Evolutionary conservation across 1,140 invertebrate genomes (phyloP).

Genomic region (Cotesia chilonis): DNA sequence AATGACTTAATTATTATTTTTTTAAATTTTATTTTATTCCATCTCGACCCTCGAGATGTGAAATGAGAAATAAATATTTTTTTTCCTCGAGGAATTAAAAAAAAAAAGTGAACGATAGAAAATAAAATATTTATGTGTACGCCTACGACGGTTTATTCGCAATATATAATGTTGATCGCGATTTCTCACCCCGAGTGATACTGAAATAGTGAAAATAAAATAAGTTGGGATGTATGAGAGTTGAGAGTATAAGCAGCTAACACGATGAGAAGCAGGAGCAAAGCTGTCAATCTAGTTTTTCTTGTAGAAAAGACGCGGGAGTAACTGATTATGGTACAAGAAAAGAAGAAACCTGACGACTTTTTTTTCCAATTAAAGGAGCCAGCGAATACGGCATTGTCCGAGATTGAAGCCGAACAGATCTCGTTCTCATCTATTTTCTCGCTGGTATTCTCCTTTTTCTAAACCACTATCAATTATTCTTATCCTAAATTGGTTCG

Average conservation of each 20-base stretch:
- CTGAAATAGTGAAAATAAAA: no score
- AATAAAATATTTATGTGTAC: no score
- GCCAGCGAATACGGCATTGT: constrained; percentile 25
- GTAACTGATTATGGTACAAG: background rate
- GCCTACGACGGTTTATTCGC: no score
- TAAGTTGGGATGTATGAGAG: background rate
- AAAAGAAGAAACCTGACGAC: constrained; percentile 28
- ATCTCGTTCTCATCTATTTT: constrained; percentile 25
- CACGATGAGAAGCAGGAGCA: background rate
- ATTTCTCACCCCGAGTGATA: constrained; percentile 20
- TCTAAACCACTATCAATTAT: constrained; percentile 20
- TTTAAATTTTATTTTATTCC: no score
- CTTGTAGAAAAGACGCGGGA: background rate
- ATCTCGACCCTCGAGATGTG: no score
- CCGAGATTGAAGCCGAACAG: constrained; percentile 15
- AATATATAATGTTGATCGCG: background rate
- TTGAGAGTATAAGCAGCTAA: background rate
- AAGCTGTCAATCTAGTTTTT: constrained; percentile 19
- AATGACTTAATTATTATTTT: no score
- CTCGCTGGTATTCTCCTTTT: background rate
- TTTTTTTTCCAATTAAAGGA: constrained; percentile 31
- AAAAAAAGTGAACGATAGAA: no score
- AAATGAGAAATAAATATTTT: no score
- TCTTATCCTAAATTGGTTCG: no score
- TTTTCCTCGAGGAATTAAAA: no score